Conservation (phyloP, 2,797 vertebrate species). For the Huso huso region DNA sequence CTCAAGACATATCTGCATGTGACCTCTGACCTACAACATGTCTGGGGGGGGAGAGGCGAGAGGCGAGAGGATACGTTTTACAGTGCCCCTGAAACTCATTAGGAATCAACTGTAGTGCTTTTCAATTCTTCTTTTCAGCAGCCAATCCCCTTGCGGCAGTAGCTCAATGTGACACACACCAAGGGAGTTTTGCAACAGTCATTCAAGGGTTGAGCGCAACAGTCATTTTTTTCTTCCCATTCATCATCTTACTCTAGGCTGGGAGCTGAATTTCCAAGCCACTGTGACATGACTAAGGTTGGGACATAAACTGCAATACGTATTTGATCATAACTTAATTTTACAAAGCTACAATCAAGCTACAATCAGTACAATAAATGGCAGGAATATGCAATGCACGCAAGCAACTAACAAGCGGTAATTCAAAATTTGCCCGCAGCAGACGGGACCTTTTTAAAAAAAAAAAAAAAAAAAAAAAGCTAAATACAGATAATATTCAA, state of each 20-base stretch:
- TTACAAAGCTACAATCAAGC: constrained; percentile 44
- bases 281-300: constrained; percentile 58
- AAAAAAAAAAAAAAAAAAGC: constrained; percentile 4
- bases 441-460: constrained; percentile 2
- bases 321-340: constrained; percentile 66
- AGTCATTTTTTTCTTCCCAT: constrained; percentile 19
- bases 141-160: constrained; percentile 43
- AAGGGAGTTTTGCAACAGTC: constrained; percentile 28
- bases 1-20: constrained; percentile 29
- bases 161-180: constrained; percentile 38
- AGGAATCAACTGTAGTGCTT: not conserved
- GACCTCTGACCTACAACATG: constrained; percentile 28
- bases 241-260: constrained; percentile 41
- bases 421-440: constrained; percentile 34
- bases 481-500: constrained; percentile 6
- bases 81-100: fast-evolving
- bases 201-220: constrained; percentile 35
- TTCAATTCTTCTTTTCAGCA: constrained; percentile 1
- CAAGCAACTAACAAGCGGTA: constrained; percentile 41
- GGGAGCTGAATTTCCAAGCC: constrained; percentile 56
- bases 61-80: constrained; percentile 3
- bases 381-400: constrained; percentile 39
- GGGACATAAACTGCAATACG: constrained; percentile 50
- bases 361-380: constrained; percentile 35
- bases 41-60: not conserved